phyloP scores from a whole-genome alignment of 2,797 vertebrate species.

The Syngnathus rostellatus region DNA sequence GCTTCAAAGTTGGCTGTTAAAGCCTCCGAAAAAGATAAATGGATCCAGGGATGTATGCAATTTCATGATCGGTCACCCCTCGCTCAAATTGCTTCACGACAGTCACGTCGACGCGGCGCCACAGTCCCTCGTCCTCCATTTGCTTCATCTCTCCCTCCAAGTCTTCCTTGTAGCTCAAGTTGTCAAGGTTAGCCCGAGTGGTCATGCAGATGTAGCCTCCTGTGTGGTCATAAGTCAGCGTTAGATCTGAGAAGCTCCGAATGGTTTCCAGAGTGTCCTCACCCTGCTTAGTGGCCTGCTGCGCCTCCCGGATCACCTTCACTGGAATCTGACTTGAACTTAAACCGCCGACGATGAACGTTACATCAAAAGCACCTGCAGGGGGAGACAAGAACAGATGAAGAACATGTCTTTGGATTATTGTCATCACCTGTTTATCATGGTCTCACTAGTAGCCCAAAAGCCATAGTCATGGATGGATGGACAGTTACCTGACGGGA shows the following conservation, averaged over 20 bases:
- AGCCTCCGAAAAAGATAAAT: slow-evolving; percentile 50
- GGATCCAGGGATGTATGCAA: slow-evolving; percentile 72
- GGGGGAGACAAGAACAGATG: not conserved
- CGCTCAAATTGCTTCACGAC: slow-evolving; percentile 78
- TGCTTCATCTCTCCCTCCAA: slow-evolving; percentile 63
- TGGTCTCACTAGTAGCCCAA: too few species aligned
- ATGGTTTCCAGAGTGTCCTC: slow-evolving; percentile 7
- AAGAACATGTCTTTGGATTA: too few species aligned
- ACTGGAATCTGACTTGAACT: slow-evolving; percentile 72
- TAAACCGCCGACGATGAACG: slow-evolving; percentile 78
- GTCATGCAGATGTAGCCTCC: slow-evolving; percentile 88
- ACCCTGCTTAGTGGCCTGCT: slow-evolving; percentile 77
- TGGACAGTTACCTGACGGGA: slow-evolving; percentile 62
- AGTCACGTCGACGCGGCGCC: slow-evolving; percentile 58
- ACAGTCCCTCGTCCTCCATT: slow-evolving; percentile 70
- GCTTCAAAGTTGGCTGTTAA: not conserved
- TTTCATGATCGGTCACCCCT: slow-evolving; percentile 65
- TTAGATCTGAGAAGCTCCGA: too few species aligned
- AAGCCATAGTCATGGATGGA: not conserved
- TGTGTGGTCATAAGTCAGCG: slow-evolving; percentile 27
- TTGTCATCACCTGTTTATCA: too few species aligned
- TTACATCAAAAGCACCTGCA: slow-evolving; percentile 72
- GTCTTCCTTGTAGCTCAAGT: slow-evolving; percentile 68
- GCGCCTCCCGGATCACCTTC: slow-evolving; percentile 67
- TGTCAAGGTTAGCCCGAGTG: slow-evolving; percentile 73